Percentiles rank a stretch among this genome's conserved stretches.
These are phyloP conservation scores for Magallana nippona DNA, from an alignment of 2,888 invertebrate species.

Conservation along the genomic window DNA sequence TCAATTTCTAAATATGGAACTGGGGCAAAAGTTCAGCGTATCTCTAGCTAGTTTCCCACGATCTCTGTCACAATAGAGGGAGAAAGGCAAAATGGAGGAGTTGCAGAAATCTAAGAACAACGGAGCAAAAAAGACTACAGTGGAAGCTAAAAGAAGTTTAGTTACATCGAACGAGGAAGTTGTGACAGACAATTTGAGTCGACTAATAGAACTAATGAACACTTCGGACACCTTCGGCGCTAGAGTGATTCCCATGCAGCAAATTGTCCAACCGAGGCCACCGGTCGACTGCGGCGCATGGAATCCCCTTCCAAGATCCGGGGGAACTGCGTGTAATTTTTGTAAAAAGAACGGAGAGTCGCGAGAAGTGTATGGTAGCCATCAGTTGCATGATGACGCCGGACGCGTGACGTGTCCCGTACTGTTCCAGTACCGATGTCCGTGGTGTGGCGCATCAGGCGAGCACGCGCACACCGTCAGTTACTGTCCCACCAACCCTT, in stretches of 20 bases:
- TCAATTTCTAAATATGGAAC: constrained; percentile 13
- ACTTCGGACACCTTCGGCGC: neutral
- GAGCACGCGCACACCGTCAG: constrained; percentile 39
- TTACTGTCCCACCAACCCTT: constrained; percentile 38
- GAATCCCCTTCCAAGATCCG: neutral
- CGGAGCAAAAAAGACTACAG: neutral
- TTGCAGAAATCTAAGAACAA: neutral
- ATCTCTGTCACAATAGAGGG: neutral
- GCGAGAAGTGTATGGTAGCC: constrained; percentile 13
- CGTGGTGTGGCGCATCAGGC: constrained; percentile 41
- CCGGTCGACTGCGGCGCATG: neutral
- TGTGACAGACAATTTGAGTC: neutral
- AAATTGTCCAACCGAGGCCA: neutral
- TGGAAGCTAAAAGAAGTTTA: neutral
- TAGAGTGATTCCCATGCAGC: neutral
- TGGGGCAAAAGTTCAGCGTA: neutral
- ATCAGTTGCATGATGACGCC: constrained; percentile 26
- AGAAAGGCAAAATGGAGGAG: neutral
- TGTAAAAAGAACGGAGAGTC: constrained; percentile 45
- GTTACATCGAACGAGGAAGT: neutral
- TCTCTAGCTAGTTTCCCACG: constrained; percentile 10
- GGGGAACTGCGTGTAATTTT: constrained; percentile 25
- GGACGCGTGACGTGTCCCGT: constrained; percentile 42
- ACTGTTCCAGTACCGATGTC: constrained; percentile 35
- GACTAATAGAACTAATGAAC: neutral